Evolutionary conservation across 2,888 invertebrate genomes (phyloP), one percentile per base, ranked within the genome.

Genomic region (Oscheius sp.): DNA sequence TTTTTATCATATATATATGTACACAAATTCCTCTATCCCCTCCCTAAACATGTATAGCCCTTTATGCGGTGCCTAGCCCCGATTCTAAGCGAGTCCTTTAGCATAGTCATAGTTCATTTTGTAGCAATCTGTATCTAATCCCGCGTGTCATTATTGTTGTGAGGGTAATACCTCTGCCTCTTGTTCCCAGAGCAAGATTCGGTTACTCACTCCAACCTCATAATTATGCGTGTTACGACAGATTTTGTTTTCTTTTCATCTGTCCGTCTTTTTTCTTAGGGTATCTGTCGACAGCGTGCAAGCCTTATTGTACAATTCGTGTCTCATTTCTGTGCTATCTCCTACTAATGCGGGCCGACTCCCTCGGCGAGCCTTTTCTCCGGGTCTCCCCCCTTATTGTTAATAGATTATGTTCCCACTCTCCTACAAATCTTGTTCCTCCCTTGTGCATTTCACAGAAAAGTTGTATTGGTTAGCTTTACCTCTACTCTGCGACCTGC

Each of bases 271-370:
- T 63, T 41, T 63, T 63, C 66, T 52, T 63, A 66, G 66, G 52
- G 66, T 66, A 66, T 52, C 35, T 52, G 66, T 66, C 35, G 66
- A 66, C 66, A 66, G 66, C 66, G 66, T 66, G 66, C 66, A 66
- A 66, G 66, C 52, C 52, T 66, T 66, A 29, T 66, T 66, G 66
- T 66, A 66, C 66, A 66, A n/a, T 21, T 52, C 63, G 63, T 43
- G 61, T 61, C 45, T 61, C 61, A 45, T 61, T 35, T 61, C 61
- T 61, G 45, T 66, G 66, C 66, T 66, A 66, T 66, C 52, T 66
- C 66, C 29, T 61, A 61, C 49, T 16, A 49, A 66, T 66, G 66
- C 66, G 66, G 66, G 66, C 66, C 66, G 66, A 66, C 27, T 21
- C 18, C 21, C 21, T 61, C 61, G 41, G 45, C 45, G 41, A 41